Conservation (phyloP, 2,113 vertebrate genomes). For the Pygoscelis antarcticus region DNA sequence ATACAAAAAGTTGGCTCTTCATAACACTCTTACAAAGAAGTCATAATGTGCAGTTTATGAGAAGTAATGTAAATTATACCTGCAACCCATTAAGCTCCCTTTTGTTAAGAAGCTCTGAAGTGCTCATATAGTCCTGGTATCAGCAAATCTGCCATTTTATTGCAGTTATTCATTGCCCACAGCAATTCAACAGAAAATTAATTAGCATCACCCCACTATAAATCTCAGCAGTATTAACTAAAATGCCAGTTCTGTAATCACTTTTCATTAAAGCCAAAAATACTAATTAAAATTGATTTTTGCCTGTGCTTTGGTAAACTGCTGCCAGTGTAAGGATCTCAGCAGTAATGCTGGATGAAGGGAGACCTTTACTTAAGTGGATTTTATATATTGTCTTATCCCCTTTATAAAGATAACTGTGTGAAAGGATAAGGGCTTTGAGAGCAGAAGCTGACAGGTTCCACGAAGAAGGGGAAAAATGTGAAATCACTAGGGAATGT, state of each 20-base stretch:
- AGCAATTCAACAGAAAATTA: constrained; percentile 81
- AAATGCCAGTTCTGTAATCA: constrained; percentile 85
- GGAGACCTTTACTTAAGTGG: constrained; percentile 75
- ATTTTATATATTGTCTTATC: constrained; percentile 72
- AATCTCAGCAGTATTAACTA: constrained; percentile 82
- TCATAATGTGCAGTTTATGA: constrained; percentile 65
- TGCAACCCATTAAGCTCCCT: constrained; percentile 66
- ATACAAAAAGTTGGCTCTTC: constrained; percentile 46
- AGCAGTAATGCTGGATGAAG: constrained; percentile 56
- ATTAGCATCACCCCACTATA: constrained; percentile 79
- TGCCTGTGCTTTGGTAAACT: constrained; percentile 74
- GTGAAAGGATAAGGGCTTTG: constrained; percentile 63
- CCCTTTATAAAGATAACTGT: constrained; percentile 73
- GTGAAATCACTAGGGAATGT: neutral
- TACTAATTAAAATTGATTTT: constrained; percentile 88
- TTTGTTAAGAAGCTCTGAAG: constrained; percentile 74
- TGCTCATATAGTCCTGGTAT: constrained; percentile 70
- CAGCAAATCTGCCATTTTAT: constrained; percentile 76
- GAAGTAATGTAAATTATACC: constrained; percentile 70
- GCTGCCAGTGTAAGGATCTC: constrained; percentile 72
- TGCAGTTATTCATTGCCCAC: constrained; percentile 70
- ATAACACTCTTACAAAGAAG: constrained; percentile 53
- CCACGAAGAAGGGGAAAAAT: neutral
- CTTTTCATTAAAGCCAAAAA: constrained; percentile 84
- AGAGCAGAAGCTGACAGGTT: constrained; percentile 29